Conservation (phyloP, 2,113 vertebrate species). For the Cyanoderma ruficeps region DNA sequence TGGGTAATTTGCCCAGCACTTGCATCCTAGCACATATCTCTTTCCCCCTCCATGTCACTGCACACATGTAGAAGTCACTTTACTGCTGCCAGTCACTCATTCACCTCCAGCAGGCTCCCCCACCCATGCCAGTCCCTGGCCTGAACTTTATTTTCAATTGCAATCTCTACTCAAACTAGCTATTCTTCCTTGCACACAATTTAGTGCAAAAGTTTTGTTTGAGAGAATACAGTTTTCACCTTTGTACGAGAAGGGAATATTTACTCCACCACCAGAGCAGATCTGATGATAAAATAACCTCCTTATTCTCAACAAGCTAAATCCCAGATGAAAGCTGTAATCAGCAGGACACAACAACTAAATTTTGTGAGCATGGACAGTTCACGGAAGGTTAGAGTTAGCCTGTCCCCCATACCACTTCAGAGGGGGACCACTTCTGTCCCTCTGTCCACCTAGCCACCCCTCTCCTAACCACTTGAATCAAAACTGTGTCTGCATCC, state of each 20-base stretch:
- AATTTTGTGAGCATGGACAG: neutral
- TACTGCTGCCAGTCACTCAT: neutral
- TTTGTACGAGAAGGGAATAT: neutral
- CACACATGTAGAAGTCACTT: neutral
- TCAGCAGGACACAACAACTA: neutral
- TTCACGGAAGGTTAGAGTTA: neutral
- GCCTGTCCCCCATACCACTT: neutral
- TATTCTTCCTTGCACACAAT: neutral
- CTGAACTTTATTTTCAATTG: neutral
- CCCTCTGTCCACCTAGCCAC: too few relatives aligned
- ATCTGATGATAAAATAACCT: neutral
- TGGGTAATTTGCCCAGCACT: neutral
- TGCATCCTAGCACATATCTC: neutral
- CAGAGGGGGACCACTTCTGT: too few relatives aligned
- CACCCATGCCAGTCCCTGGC: neutral
- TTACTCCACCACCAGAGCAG: neutral
- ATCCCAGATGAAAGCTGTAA: neutral
- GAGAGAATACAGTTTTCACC: neutral
- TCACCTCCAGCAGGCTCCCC: neutral
- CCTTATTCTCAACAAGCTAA: neutral
- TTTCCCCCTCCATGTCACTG: too few relatives aligned
- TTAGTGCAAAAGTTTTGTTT: neutral
- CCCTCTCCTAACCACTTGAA: neutral
- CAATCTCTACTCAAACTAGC: neutral
- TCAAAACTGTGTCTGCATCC: neutral